Evolutionary conservation across 2,113 vertebrate genomes (phyloP).

Genomic region (Labeo rohita): DNA sequence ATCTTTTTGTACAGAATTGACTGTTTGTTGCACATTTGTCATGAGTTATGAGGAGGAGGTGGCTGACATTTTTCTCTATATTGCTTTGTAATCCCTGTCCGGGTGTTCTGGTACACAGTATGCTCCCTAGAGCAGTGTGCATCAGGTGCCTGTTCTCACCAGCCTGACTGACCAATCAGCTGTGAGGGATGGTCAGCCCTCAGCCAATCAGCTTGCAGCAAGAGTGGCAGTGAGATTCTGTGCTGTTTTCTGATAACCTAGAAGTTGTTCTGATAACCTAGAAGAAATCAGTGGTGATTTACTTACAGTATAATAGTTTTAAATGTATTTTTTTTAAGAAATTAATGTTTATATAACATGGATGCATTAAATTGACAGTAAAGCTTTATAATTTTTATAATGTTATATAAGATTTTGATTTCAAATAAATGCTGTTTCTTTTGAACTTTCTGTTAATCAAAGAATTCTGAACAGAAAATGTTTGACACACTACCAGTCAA

Average conservation of each 20-base stretch:
- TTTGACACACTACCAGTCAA: too few relatives aligned
- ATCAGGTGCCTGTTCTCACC: conserved; percentile 47
- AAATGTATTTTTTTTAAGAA: too few relatives aligned
- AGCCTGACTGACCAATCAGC: conserved; percentile 35
- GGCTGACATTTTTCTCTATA: not conserved
- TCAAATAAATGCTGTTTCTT: too few relatives aligned
- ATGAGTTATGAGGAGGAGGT: not conserved
- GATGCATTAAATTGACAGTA: too few relatives aligned
- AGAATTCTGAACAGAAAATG: too few relatives aligned
- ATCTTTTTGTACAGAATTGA: not conserved
- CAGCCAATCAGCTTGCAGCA: conserved; percentile 64
- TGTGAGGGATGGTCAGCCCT: conserved; percentile 50
- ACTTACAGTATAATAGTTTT: not conserved
- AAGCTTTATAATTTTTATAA: too few relatives aligned
- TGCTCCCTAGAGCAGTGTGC: conserved; percentile 32
- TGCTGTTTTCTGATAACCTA: conserved; percentile 38
- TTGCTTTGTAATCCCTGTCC: conserved; percentile 39
- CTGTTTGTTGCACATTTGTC: not conserved
- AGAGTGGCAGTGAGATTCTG: conserved; percentile 41
- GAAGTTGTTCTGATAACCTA: not conserved
- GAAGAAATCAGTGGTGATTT: not conserved
- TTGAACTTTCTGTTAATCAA: too few relatives aligned
- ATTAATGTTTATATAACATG: too few relatives aligned
- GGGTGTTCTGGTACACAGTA: conserved; percentile 30
- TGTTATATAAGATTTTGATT: too few relatives aligned